A percentile compares a stretch with the other conserved stretches of the same genome.
Evolutionary conservation across 2,113 vertebrate species (phyloP).

Genomic region (Gymnogyps californianus): DNA sequence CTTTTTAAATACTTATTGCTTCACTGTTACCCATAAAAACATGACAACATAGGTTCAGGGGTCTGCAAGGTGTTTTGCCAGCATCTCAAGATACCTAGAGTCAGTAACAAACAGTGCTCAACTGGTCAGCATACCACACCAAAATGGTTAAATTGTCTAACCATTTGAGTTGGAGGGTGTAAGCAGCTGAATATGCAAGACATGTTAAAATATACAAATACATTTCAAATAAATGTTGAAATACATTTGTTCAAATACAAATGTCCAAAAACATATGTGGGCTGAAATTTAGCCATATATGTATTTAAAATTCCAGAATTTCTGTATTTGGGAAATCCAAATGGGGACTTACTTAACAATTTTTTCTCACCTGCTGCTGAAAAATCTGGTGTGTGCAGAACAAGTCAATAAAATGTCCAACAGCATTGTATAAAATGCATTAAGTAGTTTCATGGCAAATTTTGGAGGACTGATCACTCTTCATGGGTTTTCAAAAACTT

Average conservation of each 20-base stretch:
- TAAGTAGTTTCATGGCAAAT: neutral
- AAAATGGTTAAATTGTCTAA: neutral
- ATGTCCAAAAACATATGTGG: neutral
- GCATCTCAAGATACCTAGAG: neutral
- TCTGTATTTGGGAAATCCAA: neutral
- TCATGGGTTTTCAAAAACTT: neutral
- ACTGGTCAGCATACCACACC: neutral
- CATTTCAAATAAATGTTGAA: neutral
- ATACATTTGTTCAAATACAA: neutral
- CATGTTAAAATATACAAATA: neutral
- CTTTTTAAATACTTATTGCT: neutral
- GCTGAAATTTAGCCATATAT: neutral
- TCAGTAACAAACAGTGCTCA: neutral
- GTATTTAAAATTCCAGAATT: neutral
- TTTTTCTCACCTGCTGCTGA: neutral
- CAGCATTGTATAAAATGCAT: neutral
- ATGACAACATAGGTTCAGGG: neutral
- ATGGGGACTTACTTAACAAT: neutral
- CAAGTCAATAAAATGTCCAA: neutral
- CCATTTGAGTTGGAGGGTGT: neutral
- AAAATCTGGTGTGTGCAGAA: neutral
- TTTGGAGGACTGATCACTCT: neutral
- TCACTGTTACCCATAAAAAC: neutral
- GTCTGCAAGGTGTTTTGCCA: neutral
- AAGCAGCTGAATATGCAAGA: neutral